Conservation (phyloP, 2,888 invertebrate genomes). For the Exocentrus adspersus region DNA sequence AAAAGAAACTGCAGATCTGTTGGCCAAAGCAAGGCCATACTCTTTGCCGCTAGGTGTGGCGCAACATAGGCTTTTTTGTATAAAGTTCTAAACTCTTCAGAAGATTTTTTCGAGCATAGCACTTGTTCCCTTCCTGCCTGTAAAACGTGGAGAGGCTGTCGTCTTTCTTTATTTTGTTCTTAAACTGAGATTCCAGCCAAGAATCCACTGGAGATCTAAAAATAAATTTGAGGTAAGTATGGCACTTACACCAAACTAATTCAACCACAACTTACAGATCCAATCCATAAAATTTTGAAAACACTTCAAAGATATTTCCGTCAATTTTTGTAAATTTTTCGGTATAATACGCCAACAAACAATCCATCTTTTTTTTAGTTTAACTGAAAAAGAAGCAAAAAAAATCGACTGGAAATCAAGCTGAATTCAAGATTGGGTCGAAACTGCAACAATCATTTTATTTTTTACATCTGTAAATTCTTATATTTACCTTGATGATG, state of each 20-base stretch:
- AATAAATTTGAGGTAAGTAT: constrained; percentile 34
- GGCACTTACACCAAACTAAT: constrained; percentile 16
- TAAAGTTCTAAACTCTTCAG: constrained; percentile 69
- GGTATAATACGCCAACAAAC: constrained; percentile 52
- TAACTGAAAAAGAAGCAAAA: constrained; percentile 7
- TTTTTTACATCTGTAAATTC: background rate
- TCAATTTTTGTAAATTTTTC: constrained; percentile 53
- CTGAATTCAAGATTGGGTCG: constrained; percentile 10
- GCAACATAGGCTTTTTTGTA: constrained; percentile 70
- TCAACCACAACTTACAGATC: constrained; percentile 50
- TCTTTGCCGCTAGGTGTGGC: constrained; percentile 68
- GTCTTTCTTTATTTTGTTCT: constrained; percentile 56
- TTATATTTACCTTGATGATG: constrained; percentile 12
- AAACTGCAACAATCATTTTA: background rate
- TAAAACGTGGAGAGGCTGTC: constrained; percentile 54
- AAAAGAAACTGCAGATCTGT: constrained; percentile 75
- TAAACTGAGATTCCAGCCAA: constrained; percentile 58
- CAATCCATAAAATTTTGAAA: constrained; percentile 51
- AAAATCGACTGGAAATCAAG: constrained; percentile 9
- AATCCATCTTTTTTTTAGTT: constrained; percentile 49
- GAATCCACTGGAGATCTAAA: constrained; percentile 55
- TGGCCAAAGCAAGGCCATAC: constrained; percentile 73
- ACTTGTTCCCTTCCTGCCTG: constrained; percentile 69
- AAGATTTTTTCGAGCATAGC: constrained; percentile 67
- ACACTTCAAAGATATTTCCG: constrained; percentile 55